Evolutionary conservation across 2,888 invertebrate genomes (phyloP).

Genomic region (Hyles lineata): DNA sequence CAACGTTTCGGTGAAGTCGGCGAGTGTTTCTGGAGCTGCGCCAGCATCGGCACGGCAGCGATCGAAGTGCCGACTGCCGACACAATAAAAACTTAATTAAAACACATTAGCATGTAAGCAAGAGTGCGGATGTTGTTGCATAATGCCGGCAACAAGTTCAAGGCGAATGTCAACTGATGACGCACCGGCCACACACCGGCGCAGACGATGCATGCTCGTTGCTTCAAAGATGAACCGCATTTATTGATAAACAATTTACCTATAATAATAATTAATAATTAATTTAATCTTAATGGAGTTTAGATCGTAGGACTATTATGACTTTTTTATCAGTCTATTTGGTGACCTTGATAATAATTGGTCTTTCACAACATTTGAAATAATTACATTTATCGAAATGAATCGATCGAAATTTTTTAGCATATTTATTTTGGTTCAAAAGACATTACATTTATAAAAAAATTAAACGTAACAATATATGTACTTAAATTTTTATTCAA

Average conservation of each 20-base stretch:
- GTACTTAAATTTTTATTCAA: too few relatives aligned
- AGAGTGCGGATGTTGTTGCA: constrained; percentile 24
- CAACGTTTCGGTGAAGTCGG: not conserved
- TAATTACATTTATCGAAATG: too few relatives aligned
- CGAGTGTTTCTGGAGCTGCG: constrained; percentile 14
- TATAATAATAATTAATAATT: not conserved
- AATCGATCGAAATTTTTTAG: too few relatives aligned
- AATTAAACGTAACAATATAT: too few relatives aligned
- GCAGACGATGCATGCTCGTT: constrained; percentile 1
- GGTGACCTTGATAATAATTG: too few relatives aligned
- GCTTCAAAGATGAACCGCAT: not conserved
- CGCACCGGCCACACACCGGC: constrained; percentile 28
- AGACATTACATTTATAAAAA: too few relatives aligned
- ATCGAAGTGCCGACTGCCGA: constrained; percentile 4
- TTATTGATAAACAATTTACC: constrained; percentile 5
- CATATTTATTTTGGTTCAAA: too few relatives aligned
- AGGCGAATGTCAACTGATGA: constrained; percentile 27
- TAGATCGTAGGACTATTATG: too few relatives aligned
- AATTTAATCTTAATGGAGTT: too few relatives aligned
- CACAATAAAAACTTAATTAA: constrained; percentile 24
- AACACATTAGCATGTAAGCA: constrained; percentile 23
- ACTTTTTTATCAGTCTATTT: too few relatives aligned
- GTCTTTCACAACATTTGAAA: too few relatives aligned
- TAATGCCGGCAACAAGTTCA: constrained; percentile 25
- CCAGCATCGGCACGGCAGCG: not conserved